These are phyloP conservation scores for Campopleginae sp. DNA, from an alignment of 2,888 invertebrate species.

Conservation along the genomic window DNA sequence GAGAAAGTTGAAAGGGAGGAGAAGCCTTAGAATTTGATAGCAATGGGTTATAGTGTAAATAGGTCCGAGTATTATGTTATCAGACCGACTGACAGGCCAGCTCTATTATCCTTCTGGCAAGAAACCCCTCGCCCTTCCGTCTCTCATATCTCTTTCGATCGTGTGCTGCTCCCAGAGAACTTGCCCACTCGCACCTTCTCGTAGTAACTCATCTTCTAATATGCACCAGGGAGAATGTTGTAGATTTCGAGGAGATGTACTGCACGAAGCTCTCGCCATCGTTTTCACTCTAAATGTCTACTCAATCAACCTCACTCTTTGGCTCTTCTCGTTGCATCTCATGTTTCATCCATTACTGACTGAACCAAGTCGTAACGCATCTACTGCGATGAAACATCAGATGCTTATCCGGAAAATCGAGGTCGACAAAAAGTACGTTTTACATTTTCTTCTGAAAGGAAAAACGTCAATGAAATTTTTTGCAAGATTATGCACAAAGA, in stretches of 20 bases:
- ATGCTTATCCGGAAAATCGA: constrained; percentile 12
- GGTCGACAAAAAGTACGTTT: background rate
- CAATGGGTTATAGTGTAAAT: constrained; percentile 75
- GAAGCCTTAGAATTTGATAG: constrained; percentile 51
- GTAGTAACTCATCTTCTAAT: constrained; percentile 76
- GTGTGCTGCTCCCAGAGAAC: constrained; percentile 34
- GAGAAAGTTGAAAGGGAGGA: constrained; percentile 12
- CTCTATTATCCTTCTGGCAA: constrained; percentile 77
- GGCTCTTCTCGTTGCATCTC: constrained; percentile 12
- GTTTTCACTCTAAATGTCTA: constrained; percentile 47
- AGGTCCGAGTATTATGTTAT: constrained; percentile 79
- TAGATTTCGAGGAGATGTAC: constrained; percentile 50
- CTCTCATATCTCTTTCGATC: constrained; percentile 33
- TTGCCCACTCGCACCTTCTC: constrained; percentile 63
- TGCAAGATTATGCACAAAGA: background rate
- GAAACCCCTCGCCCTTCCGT: constrained; percentile 65
- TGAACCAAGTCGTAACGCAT: constrained; percentile 27
- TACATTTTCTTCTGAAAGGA: background rate
- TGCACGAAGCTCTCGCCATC: constrained; percentile 33
- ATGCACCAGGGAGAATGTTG: constrained; percentile 60
- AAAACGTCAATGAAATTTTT: background rate
- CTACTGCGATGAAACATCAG: constrained; percentile 12
- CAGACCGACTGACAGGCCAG: constrained; percentile 77
- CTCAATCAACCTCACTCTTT: constrained; percentile 48
- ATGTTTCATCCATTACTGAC: constrained; percentile 18